Base-by-base conservation (phyloP, 2,888 invertebrate genomes). In the Leptogaster cylindrica region DNA sequence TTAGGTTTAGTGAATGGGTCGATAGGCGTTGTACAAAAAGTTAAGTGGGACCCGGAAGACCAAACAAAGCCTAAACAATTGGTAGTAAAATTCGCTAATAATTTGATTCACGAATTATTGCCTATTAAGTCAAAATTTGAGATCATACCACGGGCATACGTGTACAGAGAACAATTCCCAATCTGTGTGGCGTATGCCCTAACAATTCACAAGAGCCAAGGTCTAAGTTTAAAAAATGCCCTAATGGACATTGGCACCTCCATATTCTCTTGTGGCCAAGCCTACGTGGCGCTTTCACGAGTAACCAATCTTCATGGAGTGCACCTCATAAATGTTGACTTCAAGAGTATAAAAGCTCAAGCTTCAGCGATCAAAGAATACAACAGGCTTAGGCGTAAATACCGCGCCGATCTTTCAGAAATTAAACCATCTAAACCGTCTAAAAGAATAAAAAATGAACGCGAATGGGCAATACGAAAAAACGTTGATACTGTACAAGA, bases 1-100 rank as follows among this genome's bases (percentile, higher is more conserved):
- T 39, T 39, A 39, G 39, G 39, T 39, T 39, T 39, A 39, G 39
- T 6, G 39, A 39, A 39, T 39, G 39, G 39, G 39, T 39, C 39
- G 39, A 39, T 39, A 39, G 39, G 39, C 39, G 39, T 39, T 39
- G 39, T 39, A 39, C 39, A 39, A 39, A 39, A 39, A 39, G 39
- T 39, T 14, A 39, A 16, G 39, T 39, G 39, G 39, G 10, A 39
- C 39, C 39, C 39, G 39, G 39, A 39, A 39, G 39, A 39, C 12
- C 39, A 39, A 39, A 39, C 39, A 39, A 12, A 39, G 39, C 39
- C 39, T 39, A n/a, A 39, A 39, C 39, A 39, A 39, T 39, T 39
- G 39, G 39, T 39, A 39, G 39, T 39, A 8, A 39, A 39, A 39
- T 39, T 39, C 39, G 39, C 39, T 39, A 39, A 39, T 39, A 39